phyloP scores from a whole-genome alignment of 2,797 vertebrate genomes.

The Ammospiza maritima region DNA sequence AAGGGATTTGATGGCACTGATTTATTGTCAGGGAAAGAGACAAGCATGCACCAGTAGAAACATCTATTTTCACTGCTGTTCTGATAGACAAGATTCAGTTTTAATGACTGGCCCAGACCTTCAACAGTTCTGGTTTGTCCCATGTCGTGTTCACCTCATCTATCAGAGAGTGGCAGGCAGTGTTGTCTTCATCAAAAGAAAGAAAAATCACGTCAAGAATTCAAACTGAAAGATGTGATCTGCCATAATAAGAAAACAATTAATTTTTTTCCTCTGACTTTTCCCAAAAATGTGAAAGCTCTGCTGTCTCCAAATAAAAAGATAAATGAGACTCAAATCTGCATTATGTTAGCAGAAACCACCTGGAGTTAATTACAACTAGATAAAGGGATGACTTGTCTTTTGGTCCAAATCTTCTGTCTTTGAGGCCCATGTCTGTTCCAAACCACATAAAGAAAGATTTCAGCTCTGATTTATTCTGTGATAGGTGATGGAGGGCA shows the following conservation, averaged over 20 bases:
- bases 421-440: neutral
- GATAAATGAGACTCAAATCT: conserved; percentile 34
- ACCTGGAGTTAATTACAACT: conserved; percentile 58
- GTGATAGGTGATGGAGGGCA: neutral
- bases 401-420: conserved; percentile 27
- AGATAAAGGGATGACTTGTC: conserved; percentile 39
- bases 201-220: neutral
- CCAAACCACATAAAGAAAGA: neutral
- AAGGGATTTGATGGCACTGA: neutral
- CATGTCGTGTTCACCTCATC: neutral
- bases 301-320: neutral
- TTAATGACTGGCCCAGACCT: neutral
- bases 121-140: neutral
- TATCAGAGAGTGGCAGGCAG: neutral
- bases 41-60: neutral
- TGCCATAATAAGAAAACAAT: conserved; percentile 16
- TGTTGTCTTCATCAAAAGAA: neutral
- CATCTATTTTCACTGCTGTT: neutral
- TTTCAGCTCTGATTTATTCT: conserved; percentile 29
- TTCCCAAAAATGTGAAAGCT: conserved; percentile 8
- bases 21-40: neutral
- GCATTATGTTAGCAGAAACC: conserved; percentile 43
- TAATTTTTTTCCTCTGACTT: conserved; percentile 20
- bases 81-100: neutral
- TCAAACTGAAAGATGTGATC: conserved; percentile 21